Conservation (phyloP, 2,113 vertebrate species). For the Otolemur garnettii region DNA sequence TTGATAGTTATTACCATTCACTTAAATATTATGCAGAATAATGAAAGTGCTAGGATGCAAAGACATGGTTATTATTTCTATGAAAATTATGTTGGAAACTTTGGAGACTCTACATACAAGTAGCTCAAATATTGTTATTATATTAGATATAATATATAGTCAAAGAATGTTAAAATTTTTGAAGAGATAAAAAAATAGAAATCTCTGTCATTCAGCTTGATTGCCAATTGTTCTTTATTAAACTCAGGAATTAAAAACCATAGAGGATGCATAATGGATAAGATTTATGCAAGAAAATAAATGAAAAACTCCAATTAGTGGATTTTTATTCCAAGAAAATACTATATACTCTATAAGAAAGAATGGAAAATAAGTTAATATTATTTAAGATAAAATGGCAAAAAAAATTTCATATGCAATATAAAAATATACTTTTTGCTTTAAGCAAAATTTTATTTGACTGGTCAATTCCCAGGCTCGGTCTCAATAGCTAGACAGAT, state of each 20-base stretch:
- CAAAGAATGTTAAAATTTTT: conserved; percentile 33
- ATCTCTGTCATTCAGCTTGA: conserved; percentile 3
- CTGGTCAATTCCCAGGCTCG: not conserved
- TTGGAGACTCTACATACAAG: not conserved
- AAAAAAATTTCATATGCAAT: conserved; percentile 47
- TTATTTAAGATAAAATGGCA: conserved; percentile 42
- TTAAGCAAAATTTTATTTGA: conserved; percentile 33
- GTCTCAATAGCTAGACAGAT: not conserved
- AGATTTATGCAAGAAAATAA: conserved; percentile 53
- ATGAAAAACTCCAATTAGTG: not conserved
- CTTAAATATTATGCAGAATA: not conserved
- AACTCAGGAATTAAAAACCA: conserved; percentile 51
- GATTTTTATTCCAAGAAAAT: conserved; percentile 20
- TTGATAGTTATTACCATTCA: not conserved
- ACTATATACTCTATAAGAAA: not conserved
- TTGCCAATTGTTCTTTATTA: conserved; percentile 58
- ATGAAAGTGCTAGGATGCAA: not conserved
- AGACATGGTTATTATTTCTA: conserved; percentile 34
- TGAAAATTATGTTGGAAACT: conserved; percentile 29
- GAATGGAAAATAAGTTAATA: not conserved
- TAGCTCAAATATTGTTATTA: conserved; percentile 7
- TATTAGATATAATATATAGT: not conserved
- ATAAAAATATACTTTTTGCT: conserved; percentile 14
- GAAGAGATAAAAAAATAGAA: conserved; percentile 51
- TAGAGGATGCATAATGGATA: conserved; percentile 3